phyloP scores from a whole-genome alignment of 2,797 vertebrate genomes.

The Mormyrus proboscirostris region DNA sequence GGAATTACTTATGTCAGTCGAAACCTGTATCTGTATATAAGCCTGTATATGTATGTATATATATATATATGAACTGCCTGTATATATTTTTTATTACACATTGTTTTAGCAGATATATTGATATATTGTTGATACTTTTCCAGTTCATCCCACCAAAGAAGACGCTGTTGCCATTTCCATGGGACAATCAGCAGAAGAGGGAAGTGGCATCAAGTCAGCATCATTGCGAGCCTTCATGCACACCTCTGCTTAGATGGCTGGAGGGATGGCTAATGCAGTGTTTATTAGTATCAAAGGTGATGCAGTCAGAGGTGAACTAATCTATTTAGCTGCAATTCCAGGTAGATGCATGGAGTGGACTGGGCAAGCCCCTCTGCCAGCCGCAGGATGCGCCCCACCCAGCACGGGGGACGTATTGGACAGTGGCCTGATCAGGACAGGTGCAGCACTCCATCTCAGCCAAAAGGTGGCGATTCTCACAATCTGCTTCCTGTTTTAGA shows the following conservation, averaged over 20 bases:
- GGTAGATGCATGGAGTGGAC: background rate
- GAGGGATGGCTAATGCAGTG: background rate
- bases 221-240: background rate
- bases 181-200: background rate
- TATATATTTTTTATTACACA: background rate
- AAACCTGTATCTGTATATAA: background rate
- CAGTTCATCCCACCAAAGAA: background rate
- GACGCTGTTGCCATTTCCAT: background rate
- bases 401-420: background rate
- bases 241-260: background rate
- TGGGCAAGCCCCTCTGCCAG: background rate
- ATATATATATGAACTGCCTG: background rate
- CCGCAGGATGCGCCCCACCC: background rate
- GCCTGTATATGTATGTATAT: background rate
- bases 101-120: background rate
- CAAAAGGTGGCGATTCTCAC: background rate
- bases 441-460: background rate
- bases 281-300: background rate
- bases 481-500: slow-evolving; percentile 3
- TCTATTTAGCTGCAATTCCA: background rate
- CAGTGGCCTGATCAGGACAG: background rate
- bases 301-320: background rate
- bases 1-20: background rate
- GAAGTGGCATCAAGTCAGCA: background rate
- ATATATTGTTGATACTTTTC: background rate